These are phyloP conservation scores for Anisognathus igniventris DNA, from an alignment of 2,797 vertebrate genomes.

Conservation along the genomic window DNA sequence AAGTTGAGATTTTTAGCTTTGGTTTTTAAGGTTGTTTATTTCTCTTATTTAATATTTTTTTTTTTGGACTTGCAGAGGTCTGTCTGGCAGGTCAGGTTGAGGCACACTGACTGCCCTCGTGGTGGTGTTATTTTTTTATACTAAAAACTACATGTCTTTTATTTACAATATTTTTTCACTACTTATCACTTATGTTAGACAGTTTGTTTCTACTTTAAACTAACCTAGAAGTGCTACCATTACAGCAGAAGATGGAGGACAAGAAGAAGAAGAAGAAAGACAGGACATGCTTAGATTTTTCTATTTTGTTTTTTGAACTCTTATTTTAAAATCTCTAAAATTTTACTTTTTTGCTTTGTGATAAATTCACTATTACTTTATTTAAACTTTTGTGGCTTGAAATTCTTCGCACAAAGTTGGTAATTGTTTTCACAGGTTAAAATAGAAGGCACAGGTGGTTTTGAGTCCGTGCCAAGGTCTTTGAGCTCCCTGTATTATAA, in stretches of 20 bases:
- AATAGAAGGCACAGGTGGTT: background rate
- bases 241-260: background rate
- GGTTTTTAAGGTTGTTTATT: background rate
- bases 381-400: background rate
- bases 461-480: background rate
- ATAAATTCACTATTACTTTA: background rate
- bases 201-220: background rate
- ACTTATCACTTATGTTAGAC: background rate
- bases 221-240: background rate
- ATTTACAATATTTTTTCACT: background rate
- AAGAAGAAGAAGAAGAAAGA: background rate
- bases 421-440: background rate
- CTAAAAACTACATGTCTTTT: background rate
- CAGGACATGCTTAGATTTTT: rapidly evolving
- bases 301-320: background rate
- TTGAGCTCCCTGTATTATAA: background rate
- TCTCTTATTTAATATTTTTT: background rate
- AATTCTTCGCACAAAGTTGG: background rate
- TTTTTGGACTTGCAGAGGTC: background rate
- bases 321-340: background rate
- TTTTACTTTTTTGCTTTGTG: background rate
- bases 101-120: no score
- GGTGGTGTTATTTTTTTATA: background rate
- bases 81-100: background rate
- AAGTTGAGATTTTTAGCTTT: no score